A percentile compares a stretch with the other conserved stretches of the same genome.
These are phyloP conservation scores for Halyomorpha halys DNA, from an alignment of 1,140 invertebrate species.

Conservation along the genomic window DNA sequence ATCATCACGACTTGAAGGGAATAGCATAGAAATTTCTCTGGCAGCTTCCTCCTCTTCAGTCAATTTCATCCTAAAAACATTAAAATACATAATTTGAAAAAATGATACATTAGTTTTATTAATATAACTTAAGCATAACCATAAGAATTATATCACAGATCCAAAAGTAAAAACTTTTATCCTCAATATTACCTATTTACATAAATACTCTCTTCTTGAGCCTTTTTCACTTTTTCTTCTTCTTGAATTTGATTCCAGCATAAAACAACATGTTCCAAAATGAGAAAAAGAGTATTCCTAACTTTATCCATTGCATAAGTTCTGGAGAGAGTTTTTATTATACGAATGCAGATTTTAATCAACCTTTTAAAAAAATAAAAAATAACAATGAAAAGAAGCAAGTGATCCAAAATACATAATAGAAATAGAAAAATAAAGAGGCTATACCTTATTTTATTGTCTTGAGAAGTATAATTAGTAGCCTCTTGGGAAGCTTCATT, in stretches of 20 bases:
- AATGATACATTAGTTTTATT: no score
- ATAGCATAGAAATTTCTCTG: slow-evolving; percentile 58
- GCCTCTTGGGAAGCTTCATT: not conserved
- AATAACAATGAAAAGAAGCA: slow-evolving; percentile 1
- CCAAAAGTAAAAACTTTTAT: no score
- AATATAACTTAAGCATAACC: no score
- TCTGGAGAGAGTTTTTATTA: slow-evolving; percentile 14
- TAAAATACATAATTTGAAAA: slow-evolving; percentile 5
- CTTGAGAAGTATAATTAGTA: not conserved
- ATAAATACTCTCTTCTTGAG: slow-evolving; percentile 71
- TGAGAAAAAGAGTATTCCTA: slow-evolving; percentile 38
- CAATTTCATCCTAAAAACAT: slow-evolving; percentile 37
- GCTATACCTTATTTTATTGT: no score
- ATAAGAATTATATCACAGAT: no score
- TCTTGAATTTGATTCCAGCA: slow-evolving; percentile 68
- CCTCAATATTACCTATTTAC: slow-evolving; percentile 50
- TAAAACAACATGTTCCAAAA: slow-evolving; percentile 49
- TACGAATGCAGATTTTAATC: slow-evolving; percentile 49
- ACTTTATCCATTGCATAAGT: slow-evolving; percentile 12
- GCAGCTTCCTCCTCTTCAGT: slow-evolving; percentile 65
- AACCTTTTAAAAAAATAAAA: slow-evolving; percentile 39
- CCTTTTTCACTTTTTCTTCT: slow-evolving; percentile 51
- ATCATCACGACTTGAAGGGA: slow-evolving; percentile 60
- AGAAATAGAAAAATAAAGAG: no score
- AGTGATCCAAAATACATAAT: no score